These are phyloP conservation scores for Epinephelus malabaricus DNA, from an alignment of 2,797 vertebrate species.

Conservation along the genomic window DNA sequence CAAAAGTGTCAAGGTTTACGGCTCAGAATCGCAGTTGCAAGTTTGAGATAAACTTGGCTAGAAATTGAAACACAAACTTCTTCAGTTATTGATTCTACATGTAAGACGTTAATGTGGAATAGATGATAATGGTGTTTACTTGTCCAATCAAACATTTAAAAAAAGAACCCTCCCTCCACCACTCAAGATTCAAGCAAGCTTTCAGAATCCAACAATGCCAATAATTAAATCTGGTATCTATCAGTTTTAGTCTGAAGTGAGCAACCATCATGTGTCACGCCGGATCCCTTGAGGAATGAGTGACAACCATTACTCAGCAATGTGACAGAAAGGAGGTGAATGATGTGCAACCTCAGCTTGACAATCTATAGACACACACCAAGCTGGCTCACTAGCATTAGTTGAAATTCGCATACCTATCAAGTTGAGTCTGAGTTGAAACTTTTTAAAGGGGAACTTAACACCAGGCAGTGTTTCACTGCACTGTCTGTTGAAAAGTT, in stretches of 20 bases:
- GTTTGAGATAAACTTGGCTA: not conserved
- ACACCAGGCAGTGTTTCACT: not conserved
- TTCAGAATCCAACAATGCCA: not conserved
- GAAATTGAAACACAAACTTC: not conserved
- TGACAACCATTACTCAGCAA: slow-evolving; percentile 21
- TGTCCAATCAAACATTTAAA: not conserved
- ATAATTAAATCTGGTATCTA: slow-evolving; percentile 1
- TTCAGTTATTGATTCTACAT: not conserved
- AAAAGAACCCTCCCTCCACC: not conserved
- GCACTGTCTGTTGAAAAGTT: not conserved
- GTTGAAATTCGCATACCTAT: not conserved
- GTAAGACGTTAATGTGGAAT: not conserved
- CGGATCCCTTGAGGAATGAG: not conserved
- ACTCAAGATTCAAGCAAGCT: not conserved
- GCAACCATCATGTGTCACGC: slow-evolving; percentile 2
- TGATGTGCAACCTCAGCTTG: slow-evolving; percentile 2
- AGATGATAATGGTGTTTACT: not conserved
- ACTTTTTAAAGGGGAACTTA: not conserved
- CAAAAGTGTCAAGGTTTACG: not conserved
- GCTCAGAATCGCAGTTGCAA: not conserved
- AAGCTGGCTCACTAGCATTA: slow-evolving; percentile 1
- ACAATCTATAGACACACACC: not conserved
- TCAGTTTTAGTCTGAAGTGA: not conserved
- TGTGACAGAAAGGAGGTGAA: slow-evolving; percentile 10
- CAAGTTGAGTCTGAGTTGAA: not conserved